Conservation (phyloP, 2,797 vertebrate genomes). For the Anisognathus igniventris region DNA sequence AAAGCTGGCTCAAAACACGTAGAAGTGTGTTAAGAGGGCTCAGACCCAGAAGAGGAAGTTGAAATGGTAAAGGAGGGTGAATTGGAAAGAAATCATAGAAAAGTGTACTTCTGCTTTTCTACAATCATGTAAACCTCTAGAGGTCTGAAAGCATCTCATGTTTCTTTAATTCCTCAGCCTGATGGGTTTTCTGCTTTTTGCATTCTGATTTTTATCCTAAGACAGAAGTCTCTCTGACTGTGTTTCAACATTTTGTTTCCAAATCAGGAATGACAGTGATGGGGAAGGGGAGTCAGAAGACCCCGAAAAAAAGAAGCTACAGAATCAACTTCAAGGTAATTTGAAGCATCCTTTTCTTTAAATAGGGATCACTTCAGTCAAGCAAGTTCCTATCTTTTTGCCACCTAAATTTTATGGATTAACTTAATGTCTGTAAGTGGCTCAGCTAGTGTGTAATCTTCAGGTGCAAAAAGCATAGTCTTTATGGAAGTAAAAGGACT, state of each 20-base stretch:
- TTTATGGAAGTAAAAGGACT: neutral
- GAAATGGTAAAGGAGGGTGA: neutral
- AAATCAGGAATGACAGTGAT: conserved; percentile 92
- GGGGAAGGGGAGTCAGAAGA: conserved; percentile 92
- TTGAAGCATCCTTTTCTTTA: conserved; percentile 32
- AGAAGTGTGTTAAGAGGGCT: neutral
- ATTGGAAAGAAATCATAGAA: neutral
- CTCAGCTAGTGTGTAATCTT: neutral
- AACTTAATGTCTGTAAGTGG: neutral
- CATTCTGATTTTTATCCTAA: neutral
- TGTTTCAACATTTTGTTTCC: neutral
- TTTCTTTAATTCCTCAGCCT: neutral
- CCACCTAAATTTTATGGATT: neutral
- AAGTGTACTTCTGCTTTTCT: neutral
- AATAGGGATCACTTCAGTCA: neutral
- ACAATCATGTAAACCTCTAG: neutral
- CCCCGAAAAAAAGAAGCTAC: conserved; percentile 97
- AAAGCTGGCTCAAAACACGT: neutral
- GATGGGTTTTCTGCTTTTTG: neutral
- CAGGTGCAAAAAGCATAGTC: neutral
- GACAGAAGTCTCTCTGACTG: neutral
- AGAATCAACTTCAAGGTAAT: conserved; percentile 94
- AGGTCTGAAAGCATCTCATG: neutral
- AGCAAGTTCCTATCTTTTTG: neutral
- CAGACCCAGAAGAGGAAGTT: neutral